phyloP scores from a whole-genome alignment of 1,140 invertebrate species.

The Bombus picipes region DNA sequence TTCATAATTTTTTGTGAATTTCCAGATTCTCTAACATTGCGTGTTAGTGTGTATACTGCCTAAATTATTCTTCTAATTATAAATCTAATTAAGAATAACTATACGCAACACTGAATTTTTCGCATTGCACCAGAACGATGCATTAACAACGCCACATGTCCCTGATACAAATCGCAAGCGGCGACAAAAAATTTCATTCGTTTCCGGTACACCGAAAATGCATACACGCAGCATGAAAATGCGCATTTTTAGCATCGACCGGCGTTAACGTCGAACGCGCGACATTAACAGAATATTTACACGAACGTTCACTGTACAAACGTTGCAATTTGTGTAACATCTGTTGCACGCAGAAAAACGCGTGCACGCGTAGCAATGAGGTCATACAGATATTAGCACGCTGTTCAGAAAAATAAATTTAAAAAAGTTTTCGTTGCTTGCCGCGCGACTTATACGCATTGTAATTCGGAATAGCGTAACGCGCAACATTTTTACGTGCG shows the following conservation, averaged over 20 bases:
- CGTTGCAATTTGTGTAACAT: neutral
- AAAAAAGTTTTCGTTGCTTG: neutral
- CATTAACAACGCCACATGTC: neutral
- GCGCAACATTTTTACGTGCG: neutral
- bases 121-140: neutral
- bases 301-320: neutral
- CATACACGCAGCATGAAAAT: neutral
- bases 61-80: neutral
- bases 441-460: neutral
- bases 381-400: neutral
- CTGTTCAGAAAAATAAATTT: neutral
- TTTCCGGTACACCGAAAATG: neutral
- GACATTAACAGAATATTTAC: conserved; percentile 13
- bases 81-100: neutral
- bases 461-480: neutral
- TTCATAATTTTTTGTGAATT: neutral
- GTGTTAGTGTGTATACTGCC: neutral
- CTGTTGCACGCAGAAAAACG: neutral
- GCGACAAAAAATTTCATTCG: neutral
- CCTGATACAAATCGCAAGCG: too few relatives aligned
- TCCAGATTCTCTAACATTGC: neutral
- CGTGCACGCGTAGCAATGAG: neutral
- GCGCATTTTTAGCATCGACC: neutral
- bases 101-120: neutral
- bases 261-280: neutral